Conservation (phyloP, 2,113 vertebrate species). For the Nyctereutes procyonoides region DNA sequence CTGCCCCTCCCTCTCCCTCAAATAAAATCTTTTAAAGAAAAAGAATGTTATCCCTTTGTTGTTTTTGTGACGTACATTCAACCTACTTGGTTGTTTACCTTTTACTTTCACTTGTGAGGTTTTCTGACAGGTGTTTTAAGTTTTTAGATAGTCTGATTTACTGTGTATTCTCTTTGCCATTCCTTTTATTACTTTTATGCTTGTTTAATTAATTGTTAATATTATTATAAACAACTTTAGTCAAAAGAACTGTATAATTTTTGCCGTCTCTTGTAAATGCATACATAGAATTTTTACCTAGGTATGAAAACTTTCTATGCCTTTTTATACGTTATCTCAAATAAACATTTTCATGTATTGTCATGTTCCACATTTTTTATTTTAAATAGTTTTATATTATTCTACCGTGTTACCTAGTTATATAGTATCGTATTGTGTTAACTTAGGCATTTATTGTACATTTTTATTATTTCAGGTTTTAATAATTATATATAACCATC, state of each 20-base stretch:
- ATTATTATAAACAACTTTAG: not conserved
- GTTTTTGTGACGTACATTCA: not conserved
- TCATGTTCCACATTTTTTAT: not conserved
- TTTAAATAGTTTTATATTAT: not conserved
- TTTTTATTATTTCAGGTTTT: slow-evolving; percentile 38
- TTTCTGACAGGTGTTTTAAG: slow-evolving; percentile 1
- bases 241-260: not conserved
- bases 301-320: not conserved
- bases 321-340: slow-evolving; percentile 25
- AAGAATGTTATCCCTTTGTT: not conserved
- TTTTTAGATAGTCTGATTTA: slow-evolving; percentile 41
- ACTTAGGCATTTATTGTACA: not conserved
- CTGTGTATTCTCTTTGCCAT: not conserved
- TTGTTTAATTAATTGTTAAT: slow-evolving; percentile 43
- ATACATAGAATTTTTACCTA: not conserved
- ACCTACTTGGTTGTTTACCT: not conserved
- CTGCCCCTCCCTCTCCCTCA: too few species aligned
- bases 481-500: not conserved
- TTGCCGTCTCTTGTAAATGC: not conserved
- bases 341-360: slow-evolving; percentile 21
- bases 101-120: slow-evolving; percentile 41
- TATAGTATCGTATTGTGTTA: not conserved
- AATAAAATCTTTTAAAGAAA: too few species aligned
- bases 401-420: slow-evolving; percentile 14
- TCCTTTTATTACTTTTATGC: slow-evolving; percentile 28